These are phyloP conservation scores for Porites evermanni DNA, from an alignment of 92 coral and sea anemone genomes.

Conservation along the genomic window DNA sequence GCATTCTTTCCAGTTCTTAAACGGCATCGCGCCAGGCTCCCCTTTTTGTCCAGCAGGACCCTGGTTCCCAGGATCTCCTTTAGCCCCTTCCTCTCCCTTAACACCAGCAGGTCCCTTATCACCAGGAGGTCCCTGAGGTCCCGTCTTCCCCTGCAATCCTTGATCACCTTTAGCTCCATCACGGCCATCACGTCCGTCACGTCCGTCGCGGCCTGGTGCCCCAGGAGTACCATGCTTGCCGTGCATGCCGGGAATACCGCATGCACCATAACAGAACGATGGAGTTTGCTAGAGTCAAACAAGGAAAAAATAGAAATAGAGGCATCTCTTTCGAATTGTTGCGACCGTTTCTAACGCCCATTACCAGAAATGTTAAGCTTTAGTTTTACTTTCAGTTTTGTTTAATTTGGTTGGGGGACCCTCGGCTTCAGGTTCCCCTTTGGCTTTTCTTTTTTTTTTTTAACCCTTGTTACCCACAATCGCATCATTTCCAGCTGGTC, in stretches of 20 bases:
- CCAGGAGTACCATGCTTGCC: neutral
- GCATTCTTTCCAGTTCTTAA: neutral
- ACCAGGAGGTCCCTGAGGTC: slow-evolving; percentile 14
- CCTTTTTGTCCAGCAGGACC: neutral
- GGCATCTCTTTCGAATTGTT: too few species aligned
- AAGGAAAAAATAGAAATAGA: neutral
- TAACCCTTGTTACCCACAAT: too few species aligned
- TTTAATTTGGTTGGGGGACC: too few species aligned
- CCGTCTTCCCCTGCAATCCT: slow-evolving; percentile 2
- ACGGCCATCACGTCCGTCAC: slow-evolving; percentile 6
- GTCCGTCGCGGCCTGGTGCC: neutral
- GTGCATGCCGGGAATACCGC: neutral
- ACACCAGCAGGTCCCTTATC: slow-evolving; percentile 1
- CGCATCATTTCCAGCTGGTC: too few species aligned
- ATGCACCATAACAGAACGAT: neutral
- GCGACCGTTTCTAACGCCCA: too few species aligned
- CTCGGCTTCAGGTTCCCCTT: too few species aligned
- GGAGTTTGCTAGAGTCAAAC: neutral
- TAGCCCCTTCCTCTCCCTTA: neutral
- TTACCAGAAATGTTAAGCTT: too few species aligned
- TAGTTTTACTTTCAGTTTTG: too few species aligned
- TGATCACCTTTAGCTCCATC: slow-evolving; percentile 5
- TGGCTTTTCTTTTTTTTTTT: too few species aligned
- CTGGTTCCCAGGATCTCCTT: neutral
- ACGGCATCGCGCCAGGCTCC: neutral